Conservation (phyloP, 2,888 invertebrate genomes). For the Tenthredo notha region DNA sequence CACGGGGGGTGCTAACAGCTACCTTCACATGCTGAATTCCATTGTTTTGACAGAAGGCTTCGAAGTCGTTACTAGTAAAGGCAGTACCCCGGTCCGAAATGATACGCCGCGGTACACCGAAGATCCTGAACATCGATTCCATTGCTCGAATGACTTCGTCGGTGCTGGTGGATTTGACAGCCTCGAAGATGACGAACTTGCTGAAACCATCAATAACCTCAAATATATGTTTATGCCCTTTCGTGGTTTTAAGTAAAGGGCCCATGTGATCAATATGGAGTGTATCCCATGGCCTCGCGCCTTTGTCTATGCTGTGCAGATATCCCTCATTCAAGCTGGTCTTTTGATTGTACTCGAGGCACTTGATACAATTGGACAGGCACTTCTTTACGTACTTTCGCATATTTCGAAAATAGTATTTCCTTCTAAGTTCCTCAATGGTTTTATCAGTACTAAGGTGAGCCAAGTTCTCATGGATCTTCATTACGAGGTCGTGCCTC, state of each 20-base stretch:
- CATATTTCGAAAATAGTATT: neutral
- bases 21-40: constrained; percentile 32
- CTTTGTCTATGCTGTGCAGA: constrained; percentile 6
- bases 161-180: constrained; percentile 26
- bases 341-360: constrained; percentile 53
- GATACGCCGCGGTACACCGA: constrained; percentile 33
- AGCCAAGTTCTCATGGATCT: constrained; percentile 37
- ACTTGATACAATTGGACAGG: constrained; percentile 21
- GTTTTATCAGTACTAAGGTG: neutral
- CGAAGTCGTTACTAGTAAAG: constrained; percentile 33
- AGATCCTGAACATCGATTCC: constrained; percentile 32
- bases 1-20: constrained; percentile 44
- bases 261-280: constrained; percentile 4
- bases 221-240: constrained; percentile 22
- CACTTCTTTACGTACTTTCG: constrained; percentile 26
- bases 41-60: constrained; percentile 1
- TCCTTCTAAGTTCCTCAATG: neutral
- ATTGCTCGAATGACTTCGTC: constrained; percentile 21
- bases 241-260: constrained; percentile 22
- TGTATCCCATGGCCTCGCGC: neutral
- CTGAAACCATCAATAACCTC: constrained; percentile 29
- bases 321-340: constrained; percentile 23
- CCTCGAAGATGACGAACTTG: constrained; percentile 8
- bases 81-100: constrained; percentile 45
- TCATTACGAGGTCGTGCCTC: constrained; percentile 44